These are phyloP conservation scores for Aphelinus atriplicis DNA, from an alignment of 1,140 invertebrate species.

Conservation along the genomic window DNA sequence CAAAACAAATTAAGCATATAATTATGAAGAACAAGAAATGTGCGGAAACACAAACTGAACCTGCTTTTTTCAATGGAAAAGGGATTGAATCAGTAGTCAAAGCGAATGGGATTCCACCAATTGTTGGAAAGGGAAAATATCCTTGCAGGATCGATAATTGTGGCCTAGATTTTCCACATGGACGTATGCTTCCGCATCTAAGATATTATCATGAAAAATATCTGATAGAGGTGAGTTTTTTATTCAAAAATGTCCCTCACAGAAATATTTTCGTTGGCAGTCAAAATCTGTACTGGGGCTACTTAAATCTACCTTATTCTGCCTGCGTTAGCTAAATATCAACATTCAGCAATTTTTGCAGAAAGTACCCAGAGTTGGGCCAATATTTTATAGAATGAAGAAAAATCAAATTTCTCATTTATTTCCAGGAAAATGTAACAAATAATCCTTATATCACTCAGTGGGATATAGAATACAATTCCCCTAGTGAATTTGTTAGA, in stretches of 20 bases:
- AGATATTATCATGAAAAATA: slow-evolving; percentile 42
- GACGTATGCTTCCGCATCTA: slow-evolving; percentile 49
- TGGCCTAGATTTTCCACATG: slow-evolving; percentile 31
- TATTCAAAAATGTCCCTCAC: no score
- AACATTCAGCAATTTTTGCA: no score
- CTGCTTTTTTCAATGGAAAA: no score
- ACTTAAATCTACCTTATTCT: no score
- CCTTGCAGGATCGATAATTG: slow-evolving; percentile 50
- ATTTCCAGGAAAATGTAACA: slow-evolving; percentile 5
- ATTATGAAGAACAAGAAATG: slow-evolving; percentile 27
- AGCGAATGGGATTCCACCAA: slow-evolving; percentile 17
- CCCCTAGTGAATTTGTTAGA: slow-evolving; percentile 32
- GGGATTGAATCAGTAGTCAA: no score
- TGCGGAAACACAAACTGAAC: slow-evolving; percentile 42
- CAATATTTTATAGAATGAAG: no score
- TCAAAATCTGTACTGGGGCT: no score
- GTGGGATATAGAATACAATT: slow-evolving; percentile 40
- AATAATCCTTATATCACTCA: slow-evolving; percentile 4
- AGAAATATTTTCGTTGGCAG: no score
- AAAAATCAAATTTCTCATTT: background rate
- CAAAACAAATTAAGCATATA: slow-evolving; percentile 39
- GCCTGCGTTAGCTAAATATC: no score
- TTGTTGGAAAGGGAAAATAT: slow-evolving; percentile 47
- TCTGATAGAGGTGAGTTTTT: slow-evolving; percentile 39
- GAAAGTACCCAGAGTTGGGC: no score